Base-by-base conservation (phyloP, 2,113 vertebrate species). In the Perca fluviatilis region DNA sequence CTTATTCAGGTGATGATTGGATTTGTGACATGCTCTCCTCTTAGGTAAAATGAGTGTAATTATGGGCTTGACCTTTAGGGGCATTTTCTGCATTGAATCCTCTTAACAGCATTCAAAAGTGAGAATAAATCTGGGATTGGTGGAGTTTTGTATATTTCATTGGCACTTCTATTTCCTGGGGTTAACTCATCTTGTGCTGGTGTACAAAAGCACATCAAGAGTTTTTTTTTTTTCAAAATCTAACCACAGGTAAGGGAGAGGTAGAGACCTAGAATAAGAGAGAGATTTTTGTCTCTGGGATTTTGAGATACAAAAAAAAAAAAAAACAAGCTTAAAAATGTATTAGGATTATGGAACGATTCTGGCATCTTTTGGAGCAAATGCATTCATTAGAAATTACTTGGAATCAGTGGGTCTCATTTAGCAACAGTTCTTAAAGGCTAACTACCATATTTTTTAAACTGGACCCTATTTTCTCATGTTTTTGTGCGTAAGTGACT, bases 11-110 rank as follows among this genome's bases (percentile, higher is more conserved):
- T 10, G 14, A 78, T 89, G 81, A 90, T 89, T 88, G 74, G 70
- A 86, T 91, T 90, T 79, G 80, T 79, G 82, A 88, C 79, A 86
- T 43, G 70, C 82, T 81, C 77, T 84, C 63, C 80, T 87, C 85
- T 87, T 82, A 82, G 75, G 82, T 88, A 86, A 88, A 91, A 88
- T 36, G 25, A 79, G 62, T 81, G 82, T 79, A 89, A 90, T 91
- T 86, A 89, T 86, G 67, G 75, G 43, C 50, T 82, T 89, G 85
- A 90, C 88, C 89, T 90, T 92, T 79, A 23, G 49, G 81, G 86
- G 78, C 79, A 85, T 65, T 84, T 74, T 64, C 73, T 64, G 76
- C 64, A 77, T 70, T 2, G 30, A 47, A 83, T 86, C 68, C 61
- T 81, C 77, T 78, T 80, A 83, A 81, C 60, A 40, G 64, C 25